Conservation (phyloP, 2,797 vertebrate genomes). For the Florisuga fusca region DNA sequence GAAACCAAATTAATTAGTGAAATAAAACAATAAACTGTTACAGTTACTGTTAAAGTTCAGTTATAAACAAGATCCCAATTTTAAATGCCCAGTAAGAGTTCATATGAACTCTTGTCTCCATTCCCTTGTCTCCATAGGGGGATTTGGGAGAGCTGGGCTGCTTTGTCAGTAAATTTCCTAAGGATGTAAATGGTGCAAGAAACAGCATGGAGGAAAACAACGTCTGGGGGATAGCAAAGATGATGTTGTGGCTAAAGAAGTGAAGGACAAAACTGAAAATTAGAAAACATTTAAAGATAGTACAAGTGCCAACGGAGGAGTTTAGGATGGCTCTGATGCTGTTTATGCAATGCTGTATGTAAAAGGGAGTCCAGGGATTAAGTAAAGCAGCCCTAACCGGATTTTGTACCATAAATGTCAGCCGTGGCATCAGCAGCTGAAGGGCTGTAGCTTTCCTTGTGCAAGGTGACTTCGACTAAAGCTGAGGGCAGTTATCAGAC, state of each 20-base stretch:
- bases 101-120: too few species aligned
- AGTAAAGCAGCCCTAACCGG: constrained; percentile 47
- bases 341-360: constrained; percentile 13
- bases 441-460: background rate
- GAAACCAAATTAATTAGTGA: background rate
- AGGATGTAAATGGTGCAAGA: background rate
- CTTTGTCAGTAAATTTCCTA: background rate
- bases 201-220: background rate
- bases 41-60: background rate
- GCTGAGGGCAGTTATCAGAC: background rate
- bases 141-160: background rate
- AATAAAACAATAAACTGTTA: background rate
- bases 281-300: background rate
- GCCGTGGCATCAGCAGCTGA: background rate
- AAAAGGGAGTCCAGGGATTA: constrained; percentile 37
- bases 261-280: background rate
- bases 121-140: background rate
- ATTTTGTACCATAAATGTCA: constrained; percentile 36
- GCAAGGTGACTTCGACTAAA: constrained; percentile 16
- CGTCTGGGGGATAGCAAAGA: background rate
- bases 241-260: background rate
- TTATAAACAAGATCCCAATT: background rate
- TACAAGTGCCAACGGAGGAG: background rate
- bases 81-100: background rate
- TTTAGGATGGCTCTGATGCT: background rate